These are phyloP conservation scores for Syngnathus acus DNA, from an alignment of 2,797 vertebrate species.

Conservation along the genomic window DNA sequence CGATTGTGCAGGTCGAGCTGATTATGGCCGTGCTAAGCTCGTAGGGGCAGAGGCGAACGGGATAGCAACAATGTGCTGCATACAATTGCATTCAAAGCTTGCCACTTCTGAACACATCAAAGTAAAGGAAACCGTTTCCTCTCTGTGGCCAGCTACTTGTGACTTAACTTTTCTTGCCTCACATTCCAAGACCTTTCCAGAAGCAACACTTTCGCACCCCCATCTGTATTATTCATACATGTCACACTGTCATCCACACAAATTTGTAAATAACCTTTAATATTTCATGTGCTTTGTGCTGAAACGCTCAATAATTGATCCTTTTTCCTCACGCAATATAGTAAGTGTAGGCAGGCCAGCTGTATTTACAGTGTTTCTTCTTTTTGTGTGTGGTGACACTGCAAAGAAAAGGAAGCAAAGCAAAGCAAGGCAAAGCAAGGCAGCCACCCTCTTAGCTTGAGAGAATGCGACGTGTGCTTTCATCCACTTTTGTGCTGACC, in stretches of 20 bases:
- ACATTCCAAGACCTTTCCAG: constrained; percentile 31
- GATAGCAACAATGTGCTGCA: no score
- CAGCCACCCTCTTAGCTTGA: constrained; percentile 6
- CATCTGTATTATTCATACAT: constrained; percentile 62
- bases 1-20: no score
- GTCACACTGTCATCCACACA: constrained; percentile 44
- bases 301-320: constrained; percentile 61
- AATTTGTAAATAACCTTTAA: constrained; percentile 62
- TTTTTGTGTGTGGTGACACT: constrained; percentile 14
- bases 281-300: constrained; percentile 60
- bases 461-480: constrained; percentile 22
- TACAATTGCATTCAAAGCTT: neutral
- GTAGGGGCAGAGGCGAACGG: no score
- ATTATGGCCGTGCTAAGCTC: no score
- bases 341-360: constrained; percentile 13
- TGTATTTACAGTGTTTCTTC: constrained; percentile 10
- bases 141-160: constrained; percentile 11
- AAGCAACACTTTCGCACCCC: constrained; percentile 30
- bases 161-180: constrained; percentile 14
- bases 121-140: neutral
- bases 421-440: no score
- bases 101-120: constrained; percentile 12
- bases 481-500: constrained; percentile 35
- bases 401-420: constrained; percentile 13
- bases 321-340: constrained; percentile 42